phyloP scores from a whole-genome alignment of 2,888 invertebrate genomes.

The Tenthredo scrophulariae region DNA sequence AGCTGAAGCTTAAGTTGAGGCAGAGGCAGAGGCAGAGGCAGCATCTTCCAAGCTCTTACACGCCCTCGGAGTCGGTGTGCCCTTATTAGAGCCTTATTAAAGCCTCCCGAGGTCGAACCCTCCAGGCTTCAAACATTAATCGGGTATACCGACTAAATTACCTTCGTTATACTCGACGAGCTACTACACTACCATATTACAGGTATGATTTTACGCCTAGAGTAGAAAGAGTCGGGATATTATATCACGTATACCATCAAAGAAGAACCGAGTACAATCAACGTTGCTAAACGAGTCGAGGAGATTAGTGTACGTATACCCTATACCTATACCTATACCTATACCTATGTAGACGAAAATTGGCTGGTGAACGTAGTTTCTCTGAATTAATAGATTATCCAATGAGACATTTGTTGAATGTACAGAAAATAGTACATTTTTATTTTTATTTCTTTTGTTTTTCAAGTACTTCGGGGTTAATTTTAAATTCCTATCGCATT shows the following conservation, averaged over 20 bases:
- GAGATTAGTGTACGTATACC: neutral
- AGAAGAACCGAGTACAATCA: neutral
- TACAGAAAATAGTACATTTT: too few relatives aligned
- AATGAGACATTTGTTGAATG: neutral
- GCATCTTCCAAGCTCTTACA: conserved; percentile 34
- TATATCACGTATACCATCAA: neutral
- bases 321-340: neutral
- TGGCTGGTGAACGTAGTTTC: neutral
- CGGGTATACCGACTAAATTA: conserved; percentile 47
- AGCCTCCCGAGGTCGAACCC: conserved; percentile 47
- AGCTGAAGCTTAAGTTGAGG: conserved; percentile 10
- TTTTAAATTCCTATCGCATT: too few relatives aligned
- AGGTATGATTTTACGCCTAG: conserved; percentile 26
- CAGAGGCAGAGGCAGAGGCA: neutral
- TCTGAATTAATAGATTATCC: neutral
- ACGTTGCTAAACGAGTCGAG: conserved; percentile 8
- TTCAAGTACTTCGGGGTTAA: too few relatives aligned
- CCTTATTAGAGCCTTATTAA: conserved; percentile 52
- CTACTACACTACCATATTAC: conserved; percentile 1
- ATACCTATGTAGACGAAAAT: neutral
- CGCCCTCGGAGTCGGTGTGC: conserved; percentile 47
- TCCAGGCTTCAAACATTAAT: conserved; percentile 47
- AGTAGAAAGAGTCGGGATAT: neutral
- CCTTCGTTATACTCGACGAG: conserved; percentile 42
- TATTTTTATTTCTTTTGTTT: too few relatives aligned